Percentiles rank a stretch among this genome's conserved stretches.
Conservation (phyloP, 2,888 invertebrate species). For the Hermaeophaga mercurialis region DNA sequence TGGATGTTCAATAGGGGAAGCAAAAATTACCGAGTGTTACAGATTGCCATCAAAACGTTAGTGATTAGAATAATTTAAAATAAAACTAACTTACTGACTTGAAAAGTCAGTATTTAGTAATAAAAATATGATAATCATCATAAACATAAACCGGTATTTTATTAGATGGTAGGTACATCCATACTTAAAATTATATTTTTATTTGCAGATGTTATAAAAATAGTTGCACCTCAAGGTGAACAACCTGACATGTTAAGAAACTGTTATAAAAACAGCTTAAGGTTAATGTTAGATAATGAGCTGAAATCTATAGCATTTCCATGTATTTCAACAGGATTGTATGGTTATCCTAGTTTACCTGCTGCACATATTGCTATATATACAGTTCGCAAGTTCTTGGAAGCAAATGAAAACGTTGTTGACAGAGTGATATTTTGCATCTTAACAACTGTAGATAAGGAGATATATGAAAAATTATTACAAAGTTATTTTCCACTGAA, state of each 20-base stretch:
- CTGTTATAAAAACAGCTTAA: constrained; percentile 74
- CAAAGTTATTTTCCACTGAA: constrained; percentile 72
- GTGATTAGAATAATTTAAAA: too few species aligned
- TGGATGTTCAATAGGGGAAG: constrained; percentile 82
- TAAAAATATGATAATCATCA: too few species aligned
- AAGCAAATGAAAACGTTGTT: constrained; percentile 60
- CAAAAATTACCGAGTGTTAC: constrained; percentile 83
- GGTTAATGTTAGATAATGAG: constrained; percentile 62
- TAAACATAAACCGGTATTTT: too few species aligned
- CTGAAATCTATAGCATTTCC: constrained; percentile 80
- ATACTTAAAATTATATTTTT: too few species aligned
- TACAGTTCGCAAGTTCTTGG: constrained; percentile 70
- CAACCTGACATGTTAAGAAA: constrained; percentile 66
- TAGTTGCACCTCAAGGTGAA: constrained; percentile 84
- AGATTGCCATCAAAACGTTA: constrained; percentile 83
- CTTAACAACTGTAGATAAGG: constrained; percentile 73
- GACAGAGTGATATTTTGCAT: constrained; percentile 82
- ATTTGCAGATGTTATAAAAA: constrained; percentile 91
- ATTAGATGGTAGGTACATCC: too few species aligned
- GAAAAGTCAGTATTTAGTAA: too few species aligned
- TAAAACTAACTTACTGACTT: too few species aligned
- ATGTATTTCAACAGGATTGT: constrained; percentile 91
- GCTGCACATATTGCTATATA: constrained; percentile 78
- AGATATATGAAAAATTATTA: constrained; percentile 73
- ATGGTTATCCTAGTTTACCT: constrained; percentile 80